A percentile compares a stretch with the other conserved stretches of the same genome.
Evolutionary conservation across 2,797 vertebrate species (phyloP).

Genomic region (Sternotherus odoratus): DNA sequence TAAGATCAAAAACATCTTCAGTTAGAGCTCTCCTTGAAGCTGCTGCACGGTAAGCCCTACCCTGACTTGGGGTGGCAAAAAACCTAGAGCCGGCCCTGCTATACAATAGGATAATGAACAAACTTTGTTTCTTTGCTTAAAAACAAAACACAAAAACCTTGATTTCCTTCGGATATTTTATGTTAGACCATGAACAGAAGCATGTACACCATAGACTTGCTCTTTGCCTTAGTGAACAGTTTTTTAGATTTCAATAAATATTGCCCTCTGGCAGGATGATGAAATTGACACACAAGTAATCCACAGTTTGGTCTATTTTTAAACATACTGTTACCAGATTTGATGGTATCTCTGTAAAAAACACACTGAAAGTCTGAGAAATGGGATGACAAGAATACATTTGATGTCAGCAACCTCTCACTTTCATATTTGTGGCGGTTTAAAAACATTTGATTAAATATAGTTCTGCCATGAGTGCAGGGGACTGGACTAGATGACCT

Average conservation of each 20-base stretch:
- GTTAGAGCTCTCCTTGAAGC: too few species aligned
- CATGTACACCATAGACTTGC: not conserved
- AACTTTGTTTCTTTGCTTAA: not conserved
- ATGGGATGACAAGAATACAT: constrained; percentile 18
- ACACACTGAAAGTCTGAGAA: not conserved
- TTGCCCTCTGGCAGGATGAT: not conserved
- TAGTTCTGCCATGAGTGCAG: too few species aligned
- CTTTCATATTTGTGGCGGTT: constrained; percentile 4
- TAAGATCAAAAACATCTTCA: too few species aligned
- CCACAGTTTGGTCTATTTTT: constrained; percentile 12
- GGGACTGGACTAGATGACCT: too few species aligned
- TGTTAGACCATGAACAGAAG: not conserved
- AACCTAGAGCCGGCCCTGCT: too few species aligned
- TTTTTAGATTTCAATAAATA: not conserved
- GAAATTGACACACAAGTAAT: not conserved
- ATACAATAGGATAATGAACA: constrained; percentile 15
- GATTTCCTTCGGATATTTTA: constrained; percentile 9
- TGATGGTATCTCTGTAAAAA: constrained; percentile 17
- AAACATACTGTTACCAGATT: not conserved
- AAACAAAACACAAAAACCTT: not conserved
- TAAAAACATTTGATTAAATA: too few species aligned
- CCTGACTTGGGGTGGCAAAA: too few species aligned
- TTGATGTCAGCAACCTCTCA: constrained; percentile 33
- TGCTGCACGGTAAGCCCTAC: too few species aligned
- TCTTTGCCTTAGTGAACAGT: not conserved